These are phyloP conservation scores for Drosophila willistoni DNA, from an alignment of 1,140 invertebrate species.

Conservation along the genomic window DNA sequence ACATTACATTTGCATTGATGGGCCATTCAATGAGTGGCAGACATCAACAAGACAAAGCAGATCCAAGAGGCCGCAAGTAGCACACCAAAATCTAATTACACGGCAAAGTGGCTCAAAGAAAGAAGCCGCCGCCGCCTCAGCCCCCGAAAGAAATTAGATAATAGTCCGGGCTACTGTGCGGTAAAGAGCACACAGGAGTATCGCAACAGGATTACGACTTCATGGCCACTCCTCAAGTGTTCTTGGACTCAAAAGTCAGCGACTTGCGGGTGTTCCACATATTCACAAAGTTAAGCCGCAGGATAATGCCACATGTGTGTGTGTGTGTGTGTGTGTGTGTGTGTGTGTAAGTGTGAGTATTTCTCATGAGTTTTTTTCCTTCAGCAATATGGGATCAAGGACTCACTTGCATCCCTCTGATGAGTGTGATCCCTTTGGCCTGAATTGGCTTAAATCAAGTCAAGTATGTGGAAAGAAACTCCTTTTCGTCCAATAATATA, in stretches of 20 bases:
- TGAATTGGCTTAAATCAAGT: slow-evolving; percentile 82
- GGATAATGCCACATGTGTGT: slow-evolving; percentile 57
- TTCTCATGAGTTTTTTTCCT: slow-evolving; percentile 28
- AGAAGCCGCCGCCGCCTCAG: slow-evolving; percentile 23
- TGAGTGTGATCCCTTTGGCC: slow-evolving; percentile 56
- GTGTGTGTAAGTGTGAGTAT: slow-evolving; percentile 13
- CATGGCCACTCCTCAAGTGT: slow-evolving; percentile 64
- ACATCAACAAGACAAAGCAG: slow-evolving; percentile 10
- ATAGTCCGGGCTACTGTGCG: slow-evolving; percentile 70
- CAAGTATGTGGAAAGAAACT: slow-evolving; percentile 63
- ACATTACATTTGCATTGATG: slow-evolving; percentile 69
- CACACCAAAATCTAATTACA: slow-evolving; percentile 68
- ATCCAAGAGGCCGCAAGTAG: slow-evolving; percentile 68
- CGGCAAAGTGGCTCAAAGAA: slow-evolving; percentile 62
- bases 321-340: slow-evolving; percentile 14
- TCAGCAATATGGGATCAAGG: slow-evolving; percentile 53
- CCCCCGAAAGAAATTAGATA: slow-evolving; percentile 62
- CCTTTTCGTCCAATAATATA: slow-evolving; percentile 47
- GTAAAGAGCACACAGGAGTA: slow-evolving; percentile 17
- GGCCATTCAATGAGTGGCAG: slow-evolving; percentile 22
- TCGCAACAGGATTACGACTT: slow-evolving; percentile 54
- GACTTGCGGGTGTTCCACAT: slow-evolving; percentile 73
- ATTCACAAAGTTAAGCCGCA: slow-evolving; percentile 56
- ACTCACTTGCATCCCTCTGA: slow-evolving; percentile 44
- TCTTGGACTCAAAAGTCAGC: slow-evolving; percentile 43